phyloP scores from a whole-genome alignment of 2,888 invertebrate species.

The Escarpia spicata region DNA sequence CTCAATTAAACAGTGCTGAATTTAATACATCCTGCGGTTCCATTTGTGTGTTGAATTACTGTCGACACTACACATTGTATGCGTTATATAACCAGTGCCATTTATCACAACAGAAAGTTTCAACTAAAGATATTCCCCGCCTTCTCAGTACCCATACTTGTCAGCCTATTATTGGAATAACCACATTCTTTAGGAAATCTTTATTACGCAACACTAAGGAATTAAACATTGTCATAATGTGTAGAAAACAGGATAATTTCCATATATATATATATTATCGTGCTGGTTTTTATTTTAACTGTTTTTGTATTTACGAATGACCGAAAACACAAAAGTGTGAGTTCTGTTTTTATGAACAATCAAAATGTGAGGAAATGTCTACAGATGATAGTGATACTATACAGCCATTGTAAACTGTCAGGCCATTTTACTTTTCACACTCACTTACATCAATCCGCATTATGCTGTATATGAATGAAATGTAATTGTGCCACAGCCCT shows the following conservation, averaged over 20 bases:
- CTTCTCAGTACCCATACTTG: background rate
- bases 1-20: background rate
- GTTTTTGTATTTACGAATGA: background rate
- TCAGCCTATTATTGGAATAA: background rate
- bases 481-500: background rate
- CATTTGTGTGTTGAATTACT: background rate
- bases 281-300: background rate
- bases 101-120: background rate
- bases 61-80: background rate
- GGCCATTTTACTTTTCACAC: background rate
- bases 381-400: background rate
- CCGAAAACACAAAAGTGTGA: background rate
- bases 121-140: background rate
- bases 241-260: background rate
- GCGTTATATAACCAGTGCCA: background rate
- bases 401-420: background rate
- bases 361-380: background rate
- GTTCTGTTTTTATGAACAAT: background rate
- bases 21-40: background rate
- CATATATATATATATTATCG: background rate
- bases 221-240: background rate
- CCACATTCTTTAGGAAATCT: background rate
- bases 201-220: background rate
- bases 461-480: background rate
- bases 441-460: background rate